Evolutionary conservation across 2,888 invertebrate species (phyloP).

Genomic region (Lasiommata megera): DNA sequence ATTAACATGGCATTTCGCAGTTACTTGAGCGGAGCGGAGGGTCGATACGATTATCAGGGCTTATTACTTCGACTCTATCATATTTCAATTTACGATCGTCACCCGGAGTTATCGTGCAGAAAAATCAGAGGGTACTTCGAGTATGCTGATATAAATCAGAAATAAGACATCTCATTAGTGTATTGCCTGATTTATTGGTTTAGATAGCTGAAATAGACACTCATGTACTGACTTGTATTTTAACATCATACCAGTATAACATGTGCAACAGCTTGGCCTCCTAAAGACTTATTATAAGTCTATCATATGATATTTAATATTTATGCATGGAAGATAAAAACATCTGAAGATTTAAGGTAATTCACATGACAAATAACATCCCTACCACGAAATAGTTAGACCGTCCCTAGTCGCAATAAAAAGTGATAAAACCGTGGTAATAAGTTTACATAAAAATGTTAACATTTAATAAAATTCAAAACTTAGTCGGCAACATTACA

Average conservation of each 20-base stretch:
- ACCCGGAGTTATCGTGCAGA: conserved; percentile 75
- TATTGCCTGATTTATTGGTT: conserved; percentile 48
- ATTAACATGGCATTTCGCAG: conserved; percentile 42
- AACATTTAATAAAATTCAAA: conserved; percentile 50
- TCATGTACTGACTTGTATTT: too few species aligned
- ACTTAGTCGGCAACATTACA: conserved; percentile 60
- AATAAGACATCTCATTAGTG: conserved; percentile 73
- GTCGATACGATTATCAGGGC: conserved; percentile 66
- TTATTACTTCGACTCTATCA: conserved; percentile 79
- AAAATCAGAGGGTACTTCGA: conserved; percentile 66
- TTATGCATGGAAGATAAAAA: too few species aligned
- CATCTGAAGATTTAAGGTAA: too few species aligned
- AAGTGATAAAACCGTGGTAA: conserved; percentile 16
- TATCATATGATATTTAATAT: too few species aligned
- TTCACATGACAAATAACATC: too few species aligned
- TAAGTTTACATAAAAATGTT: conserved; percentile 32
- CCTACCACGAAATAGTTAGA: too few species aligned
- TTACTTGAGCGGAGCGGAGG: conserved; percentile 54
- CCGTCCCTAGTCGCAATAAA: too few species aligned
- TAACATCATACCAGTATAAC: too few species aligned
- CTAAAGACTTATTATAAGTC: too few species aligned
- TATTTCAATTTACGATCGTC: conserved; percentile 81
- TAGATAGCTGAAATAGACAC: too few species aligned
- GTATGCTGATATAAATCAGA: conserved; percentile 69
- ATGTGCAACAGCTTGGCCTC: too few species aligned